Evolutionary conservation across 2,888 invertebrate species (phyloP).

Genomic region (Helobdella robusta): DNA sequence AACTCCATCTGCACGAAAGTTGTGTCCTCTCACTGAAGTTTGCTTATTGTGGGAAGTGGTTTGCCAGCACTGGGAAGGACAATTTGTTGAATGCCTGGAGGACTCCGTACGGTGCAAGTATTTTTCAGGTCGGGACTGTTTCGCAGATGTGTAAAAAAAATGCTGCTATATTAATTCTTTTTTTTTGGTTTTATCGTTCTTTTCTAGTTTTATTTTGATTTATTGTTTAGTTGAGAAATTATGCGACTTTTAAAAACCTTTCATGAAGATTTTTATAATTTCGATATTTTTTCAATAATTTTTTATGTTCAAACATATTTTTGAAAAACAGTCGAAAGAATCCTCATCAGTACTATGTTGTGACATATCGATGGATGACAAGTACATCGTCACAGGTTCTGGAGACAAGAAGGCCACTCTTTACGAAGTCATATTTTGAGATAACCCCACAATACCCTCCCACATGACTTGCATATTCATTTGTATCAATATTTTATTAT

Average conservation of each 20-base stretch:
- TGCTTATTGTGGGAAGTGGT: slow-evolving; percentile 89
- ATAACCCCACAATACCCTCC: too few relatives aligned
- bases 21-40: slow-evolving; percentile 87
- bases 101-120: slow-evolving; percentile 85
- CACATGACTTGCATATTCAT: too few relatives aligned
- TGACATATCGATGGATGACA: slow-evolving; percentile 91
- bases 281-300: too few relatives aligned
- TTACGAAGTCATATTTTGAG: slow-evolving; percentile 68
- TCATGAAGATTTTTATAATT: too few relatives aligned
- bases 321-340: slow-evolving; percentile 72
- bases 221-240: too few relatives aligned
- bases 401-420: slow-evolving; percentile 94
- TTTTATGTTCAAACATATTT: too few relatives aligned
- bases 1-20: slow-evolving; percentile 85
- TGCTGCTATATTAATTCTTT: too few relatives aligned
- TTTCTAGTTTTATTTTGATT: too few relatives aligned
- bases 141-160: background rate
- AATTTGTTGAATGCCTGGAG: slow-evolving; percentile 87
- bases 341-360: slow-evolving; percentile 90
- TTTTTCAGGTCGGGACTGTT: slow-evolving; percentile 91
- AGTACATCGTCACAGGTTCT: slow-evolving; percentile 89
- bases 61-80: slow-evolving; percentile 87
- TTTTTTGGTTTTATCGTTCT: too few relatives aligned
- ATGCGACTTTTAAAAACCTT: too few relatives aligned
- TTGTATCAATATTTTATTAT: background rate